Evolutionary conservation across 2,113 vertebrate genomes (phyloP).

Genomic region (Colistium nudipinnis): DNA sequence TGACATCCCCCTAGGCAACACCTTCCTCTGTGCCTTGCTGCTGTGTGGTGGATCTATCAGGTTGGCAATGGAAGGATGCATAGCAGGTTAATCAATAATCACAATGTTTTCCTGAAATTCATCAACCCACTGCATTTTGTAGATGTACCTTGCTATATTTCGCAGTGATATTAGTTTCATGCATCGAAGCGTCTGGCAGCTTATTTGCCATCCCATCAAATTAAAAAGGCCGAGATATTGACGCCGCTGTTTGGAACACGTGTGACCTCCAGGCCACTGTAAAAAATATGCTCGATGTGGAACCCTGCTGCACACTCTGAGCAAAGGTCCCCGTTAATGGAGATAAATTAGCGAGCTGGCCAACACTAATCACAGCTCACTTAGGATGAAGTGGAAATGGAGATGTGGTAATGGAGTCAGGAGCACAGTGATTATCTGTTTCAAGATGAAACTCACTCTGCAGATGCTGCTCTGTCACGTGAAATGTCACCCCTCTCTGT

Average conservation of each 20-base stretch:
- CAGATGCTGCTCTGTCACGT: slow-evolving; percentile 15
- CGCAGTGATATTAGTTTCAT: not conserved
- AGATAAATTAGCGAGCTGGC: slow-evolving; percentile 26
- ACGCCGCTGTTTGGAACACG: not conserved
- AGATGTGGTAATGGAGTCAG: slow-evolving; percentile 46
- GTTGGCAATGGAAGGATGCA: not conserved
- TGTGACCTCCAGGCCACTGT: not conserved
- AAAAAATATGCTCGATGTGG: not conserved
- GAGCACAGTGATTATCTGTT: not conserved
- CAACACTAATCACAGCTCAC: slow-evolving; percentile 44
- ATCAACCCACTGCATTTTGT: no score
- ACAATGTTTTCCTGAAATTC: no score
- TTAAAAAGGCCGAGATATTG: not conserved
- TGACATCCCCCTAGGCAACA: not conserved
- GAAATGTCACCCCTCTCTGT: not conserved
- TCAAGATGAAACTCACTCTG: not conserved
- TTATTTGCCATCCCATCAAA: not conserved
- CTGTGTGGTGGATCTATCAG: not conserved
- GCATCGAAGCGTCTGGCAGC: not conserved
- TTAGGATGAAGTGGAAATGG: slow-evolving; percentile 31
- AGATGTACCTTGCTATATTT: no score
- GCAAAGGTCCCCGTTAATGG: slow-evolving; percentile 43
- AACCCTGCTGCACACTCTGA: slow-evolving; percentile 3
- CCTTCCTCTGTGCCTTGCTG: not conserved
- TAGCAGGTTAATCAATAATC: no score